Evolutionary conservation across 2,888 invertebrate species (phyloP), one percentile per base, ranked within the genome.

Genomic region (Coremacera marginata): DNA sequence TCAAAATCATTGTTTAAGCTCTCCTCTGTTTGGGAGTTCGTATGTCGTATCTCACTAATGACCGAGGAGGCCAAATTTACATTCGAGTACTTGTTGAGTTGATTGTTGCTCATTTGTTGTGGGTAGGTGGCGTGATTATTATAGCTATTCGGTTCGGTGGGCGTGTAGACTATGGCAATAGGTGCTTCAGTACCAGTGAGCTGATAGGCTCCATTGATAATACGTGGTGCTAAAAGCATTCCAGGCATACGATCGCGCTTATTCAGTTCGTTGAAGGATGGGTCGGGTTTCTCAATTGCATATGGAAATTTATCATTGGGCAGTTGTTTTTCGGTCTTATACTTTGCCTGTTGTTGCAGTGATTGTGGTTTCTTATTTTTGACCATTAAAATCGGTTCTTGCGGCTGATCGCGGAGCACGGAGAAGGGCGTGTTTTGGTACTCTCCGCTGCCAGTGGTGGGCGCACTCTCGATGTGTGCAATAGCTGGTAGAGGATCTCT

Each of bases 161-260:
- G 93, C 0, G 93, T 92, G 81, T 92, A 93, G 0, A 92, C 93
- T 71, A 92, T 92, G 0, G 93, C 93, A 51, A 93, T 93, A 0
- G 93, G 93, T 19, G 91, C 91, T 63, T 92, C 92, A 0, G 92
- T 91, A 14, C 84, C 86, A 0, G 90, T 90, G 16, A 44, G 57
- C 27, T 44, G 44, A 44, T 44, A 44, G 14, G 44, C 44, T 14
- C 88, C 88, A 72, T 88, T 90, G 0, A 90, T 88, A 51, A 91
- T 90, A 73, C 90, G 86, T 0, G 91, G 88, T 34, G 90, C 90
- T 7, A 90, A 83, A 7, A 90, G 86, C 0, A 89, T 87, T 0
- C 90, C 87, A 0, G 89, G 87, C 0, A 86, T 84, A 5, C 81
- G 82, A 9, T 85, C 84, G n/a, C 85, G 86, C 22, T 83, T 81